phyloP scores from a whole-genome alignment of 1,140 invertebrate species.

The Chymomyza costata region DNA sequence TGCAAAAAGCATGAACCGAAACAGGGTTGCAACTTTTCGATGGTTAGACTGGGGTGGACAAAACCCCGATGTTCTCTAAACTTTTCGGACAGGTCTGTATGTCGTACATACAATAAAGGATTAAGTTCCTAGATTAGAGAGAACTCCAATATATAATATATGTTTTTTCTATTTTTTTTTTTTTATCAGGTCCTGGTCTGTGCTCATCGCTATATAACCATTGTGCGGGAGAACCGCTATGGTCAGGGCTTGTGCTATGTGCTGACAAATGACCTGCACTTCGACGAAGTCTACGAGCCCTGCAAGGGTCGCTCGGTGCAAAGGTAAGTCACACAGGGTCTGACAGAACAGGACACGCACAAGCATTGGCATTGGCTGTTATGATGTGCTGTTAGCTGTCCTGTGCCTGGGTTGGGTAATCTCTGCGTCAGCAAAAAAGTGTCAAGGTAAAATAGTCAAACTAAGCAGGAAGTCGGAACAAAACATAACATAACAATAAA shows the following conservation, averaged over 20 bases:
- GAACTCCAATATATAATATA: not conserved
- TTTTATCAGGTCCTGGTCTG: constrained; percentile 82
- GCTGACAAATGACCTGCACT: constrained; percentile 84
- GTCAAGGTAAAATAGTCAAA: constrained; percentile 57
- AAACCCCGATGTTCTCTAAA: too few relatives aligned
- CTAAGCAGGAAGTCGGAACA: too few relatives aligned
- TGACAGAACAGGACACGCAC: not conserved
- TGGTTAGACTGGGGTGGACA: too few relatives aligned
- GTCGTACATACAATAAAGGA: too few relatives aligned
- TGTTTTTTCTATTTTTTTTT: not conserved
- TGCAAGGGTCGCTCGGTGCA: constrained; percentile 85
- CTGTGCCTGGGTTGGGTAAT: too few relatives aligned
- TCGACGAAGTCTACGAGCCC: constrained; percentile 84
- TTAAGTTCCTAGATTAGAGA: too few relatives aligned
- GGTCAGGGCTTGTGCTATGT: constrained; percentile 93
- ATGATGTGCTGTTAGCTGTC: not conserved
- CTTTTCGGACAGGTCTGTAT: too few relatives aligned
- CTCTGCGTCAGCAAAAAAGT: constrained; percentile 28
- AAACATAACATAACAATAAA: too few relatives aligned
- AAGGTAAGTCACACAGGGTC: constrained; percentile 77
- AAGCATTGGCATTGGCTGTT: not conserved
- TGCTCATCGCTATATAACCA: constrained; percentile 90
- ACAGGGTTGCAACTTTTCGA: too few relatives aligned
- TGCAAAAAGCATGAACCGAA: too few relatives aligned
- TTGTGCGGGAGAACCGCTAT: constrained; percentile 83